These are phyloP conservation scores for Abramis brama DNA, from an alignment of 2,113 vertebrate genomes.

Conservation along the genomic window DNA sequence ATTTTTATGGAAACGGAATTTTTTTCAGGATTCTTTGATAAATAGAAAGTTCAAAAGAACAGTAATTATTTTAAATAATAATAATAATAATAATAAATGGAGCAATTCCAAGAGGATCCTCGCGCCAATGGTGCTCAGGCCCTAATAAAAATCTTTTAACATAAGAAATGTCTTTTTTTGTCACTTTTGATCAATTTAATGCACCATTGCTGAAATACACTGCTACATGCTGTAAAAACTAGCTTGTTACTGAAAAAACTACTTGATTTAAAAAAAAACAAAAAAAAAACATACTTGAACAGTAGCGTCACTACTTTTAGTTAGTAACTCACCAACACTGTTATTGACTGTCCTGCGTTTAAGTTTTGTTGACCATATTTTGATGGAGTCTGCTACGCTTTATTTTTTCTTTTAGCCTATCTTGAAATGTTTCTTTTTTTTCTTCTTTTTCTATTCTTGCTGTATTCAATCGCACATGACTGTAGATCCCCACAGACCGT, in stretches of 20 bases:
- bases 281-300: too few relatives aligned
- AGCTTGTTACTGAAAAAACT: neutral
- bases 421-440: neutral
- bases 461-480: neutral
- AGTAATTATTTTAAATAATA: neutral
- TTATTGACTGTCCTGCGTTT: neutral
- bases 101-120: too few relatives aligned
- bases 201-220: too few relatives aligned
- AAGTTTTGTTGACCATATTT: neutral
- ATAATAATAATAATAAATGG: neutral
- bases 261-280: neutral
- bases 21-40: neutral
- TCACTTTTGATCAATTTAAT: too few relatives aligned
- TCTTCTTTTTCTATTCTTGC: neutral
- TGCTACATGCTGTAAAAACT: too few relatives aligned
- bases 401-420: neutral
- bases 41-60: too few relatives aligned
- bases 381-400: neutral
- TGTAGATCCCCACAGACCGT: constrained; percentile 60
- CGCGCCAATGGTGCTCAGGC: too few relatives aligned
- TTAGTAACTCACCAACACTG: neutral
- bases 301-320: neutral
- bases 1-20: neutral
- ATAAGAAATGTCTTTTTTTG: neutral
- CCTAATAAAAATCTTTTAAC: neutral